Base-by-base conservation (phyloP, 2,113 vertebrate species). In the Sylvietta virens region DNA sequence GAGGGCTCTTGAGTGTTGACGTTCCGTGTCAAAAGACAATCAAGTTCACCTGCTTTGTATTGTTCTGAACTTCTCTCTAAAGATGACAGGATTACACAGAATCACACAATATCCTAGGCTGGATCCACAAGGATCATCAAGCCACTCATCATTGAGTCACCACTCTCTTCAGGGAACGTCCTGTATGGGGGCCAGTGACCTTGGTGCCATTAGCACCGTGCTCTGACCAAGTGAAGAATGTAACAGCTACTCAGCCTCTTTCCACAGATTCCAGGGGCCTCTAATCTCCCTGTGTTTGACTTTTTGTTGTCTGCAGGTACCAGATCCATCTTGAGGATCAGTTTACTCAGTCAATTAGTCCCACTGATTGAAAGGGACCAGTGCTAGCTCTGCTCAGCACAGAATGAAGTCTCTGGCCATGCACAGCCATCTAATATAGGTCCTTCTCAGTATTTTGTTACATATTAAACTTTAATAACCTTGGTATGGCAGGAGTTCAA, bases 111-210 rank as follows among this genome's bases (percentile, higher is more conserved):
- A 27, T 40, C 42, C 47, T 31, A 6, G 44, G 30, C 56, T 37
- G 44, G 15, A 37, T 27, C n/a, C 47, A 54, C 6, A 16, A 10
- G 15, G 39, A 53, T 21, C 39, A n/a, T n/a, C n/a, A n/a, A n/a
- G n/a, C n/a, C n/a, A n/a, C n/a, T n/a, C n/a, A n/a, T n/a, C n/a
- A 53, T 0, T 3, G 33, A 74, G 30, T 40, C 39, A 13, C 31
- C 4, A 27, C 6, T 2, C 24, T 18, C 19, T 24, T 7, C 4
- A 15, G 11, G 9, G 16, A 53, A 11, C 50, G 83, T 74, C 93
- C 90, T 88, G 33, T 91, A 48, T 10, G 5, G 94, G 92, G 66
- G 94, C 92, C 87, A 90, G 83, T 3, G 17, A 96, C 94, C 90
- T 91, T 86, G 93, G 82, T 60, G 78, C 95, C 92, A 88, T 96